Base-by-base conservation (phyloP, 2,888 invertebrate species). In the Cantharis flavilabris region DNA sequence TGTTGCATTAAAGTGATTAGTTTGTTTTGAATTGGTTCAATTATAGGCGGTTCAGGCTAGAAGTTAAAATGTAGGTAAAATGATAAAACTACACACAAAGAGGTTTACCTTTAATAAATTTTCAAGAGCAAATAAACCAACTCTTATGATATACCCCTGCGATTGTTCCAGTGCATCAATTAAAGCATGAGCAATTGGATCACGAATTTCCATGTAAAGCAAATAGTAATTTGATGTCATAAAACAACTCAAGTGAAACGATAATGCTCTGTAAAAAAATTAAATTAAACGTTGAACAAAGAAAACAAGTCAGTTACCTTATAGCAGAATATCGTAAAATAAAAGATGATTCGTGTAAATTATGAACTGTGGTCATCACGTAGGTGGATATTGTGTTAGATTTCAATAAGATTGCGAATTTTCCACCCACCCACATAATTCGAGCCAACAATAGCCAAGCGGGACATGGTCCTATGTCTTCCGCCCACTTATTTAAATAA, bases 401-500 rank as follows among this genome's bases (percentile, higher is more conserved):
- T 11, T 64, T 11, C 7, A 79, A 62, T 13, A 79, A 20, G 3
- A 67, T 28, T 16, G 76, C 69, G 33, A 71, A 79, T 33, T 62
- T 67, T 62, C 75, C 76, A 20, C 74, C 79, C 11, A 79, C 70
- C 74, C 74, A 79, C 75, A 79, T 74, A 20, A 76, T 76, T 3
- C 76, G 76, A 7, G 72, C 76, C 18, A 74, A 26, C 63, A 79
- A 65, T n/a, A 79, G 28, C 72, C 72, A 72, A 9, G 76, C 70
- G 3, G 76, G 76, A 64, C 76, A 76, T 9, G 75, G 76, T 10
- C 71, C 75, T 14, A 79, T 30, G 49, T 76, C 73, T 18, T 74
- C 71, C 11, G 75, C 71, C 79, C 79, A 79, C 14, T 73, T 67
- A 69, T 30, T 76, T 63, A 79, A 67, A 18, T 76, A 74, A 62